Evolutionary conservation across 2,113 vertebrate species (phyloP).

Genomic region (Oryzias celebensis): DNA sequence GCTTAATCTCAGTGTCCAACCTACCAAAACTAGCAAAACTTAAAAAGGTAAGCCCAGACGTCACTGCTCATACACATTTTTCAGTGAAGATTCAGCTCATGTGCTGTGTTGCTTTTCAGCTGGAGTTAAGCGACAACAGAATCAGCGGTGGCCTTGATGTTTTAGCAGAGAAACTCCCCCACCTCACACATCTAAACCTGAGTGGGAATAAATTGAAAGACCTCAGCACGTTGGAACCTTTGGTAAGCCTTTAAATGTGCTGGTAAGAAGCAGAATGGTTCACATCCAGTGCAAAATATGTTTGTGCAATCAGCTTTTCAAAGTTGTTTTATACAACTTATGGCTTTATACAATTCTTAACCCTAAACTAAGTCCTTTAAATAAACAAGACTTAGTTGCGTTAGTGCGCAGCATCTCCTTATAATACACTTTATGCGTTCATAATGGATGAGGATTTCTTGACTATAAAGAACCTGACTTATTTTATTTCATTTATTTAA

Average conservation of each 20-base stretch:
- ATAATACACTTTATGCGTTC: too few species aligned
- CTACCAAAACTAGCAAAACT: constrained; percentile 90
- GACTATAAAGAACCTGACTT: too few species aligned
- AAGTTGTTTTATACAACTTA: too few species aligned
- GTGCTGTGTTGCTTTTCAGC: constrained; percentile 69
- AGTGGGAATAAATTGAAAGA: constrained; percentile 95
- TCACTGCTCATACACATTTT: background rate
- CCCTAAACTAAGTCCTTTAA: too few species aligned
- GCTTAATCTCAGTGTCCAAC: constrained; percentile 86
- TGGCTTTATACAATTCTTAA: too few species aligned
- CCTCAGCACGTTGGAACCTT: constrained; percentile 90
- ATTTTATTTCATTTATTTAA: too few species aligned
- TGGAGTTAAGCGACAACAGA: constrained; percentile 94
- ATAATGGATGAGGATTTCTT: too few species aligned
- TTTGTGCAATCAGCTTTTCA: background rate
- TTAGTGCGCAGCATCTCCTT: too few species aligned
- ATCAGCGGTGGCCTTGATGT: constrained; percentile 89
- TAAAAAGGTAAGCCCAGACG: constrained; percentile 83
- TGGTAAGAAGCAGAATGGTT: background rate
- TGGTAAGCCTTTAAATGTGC: constrained; percentile 76
- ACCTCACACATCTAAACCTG: constrained; percentile 90
- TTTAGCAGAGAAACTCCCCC: constrained; percentile 91
- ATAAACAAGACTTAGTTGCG: too few species aligned
- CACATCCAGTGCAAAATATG: background rate
- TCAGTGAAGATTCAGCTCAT: background rate